These are phyloP conservation scores for Bombycilla garrulus DNA, from an alignment of 2,113 vertebrate species.

Conservation along the genomic window DNA sequence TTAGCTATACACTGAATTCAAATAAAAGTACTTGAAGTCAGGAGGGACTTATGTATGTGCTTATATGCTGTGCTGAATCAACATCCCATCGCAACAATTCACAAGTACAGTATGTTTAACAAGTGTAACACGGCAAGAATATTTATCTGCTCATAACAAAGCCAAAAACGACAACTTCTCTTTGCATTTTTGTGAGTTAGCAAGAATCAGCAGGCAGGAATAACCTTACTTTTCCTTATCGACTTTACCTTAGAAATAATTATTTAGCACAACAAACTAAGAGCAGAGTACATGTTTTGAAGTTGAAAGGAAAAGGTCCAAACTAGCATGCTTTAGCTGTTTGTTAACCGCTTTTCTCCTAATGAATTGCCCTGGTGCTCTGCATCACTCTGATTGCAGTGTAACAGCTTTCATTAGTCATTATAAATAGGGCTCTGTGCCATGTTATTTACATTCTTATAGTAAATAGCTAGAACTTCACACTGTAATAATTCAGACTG, in stretches of 20 bases:
- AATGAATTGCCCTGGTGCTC: conserved; percentile 76
- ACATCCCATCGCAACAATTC: conserved; percentile 39
- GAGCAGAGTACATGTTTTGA: conserved; percentile 37
- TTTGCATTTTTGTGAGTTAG: conserved; percentile 20
- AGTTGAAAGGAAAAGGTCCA: conserved; percentile 49
- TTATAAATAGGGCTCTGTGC: conserved; percentile 72
- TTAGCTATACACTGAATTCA: background rate
- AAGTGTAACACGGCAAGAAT: conserved; percentile 42
- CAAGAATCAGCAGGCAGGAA: conserved; percentile 36
- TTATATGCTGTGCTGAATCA: conserved; percentile 24
- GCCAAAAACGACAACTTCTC: conserved; percentile 12
- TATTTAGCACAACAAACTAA: conserved; percentile 52
- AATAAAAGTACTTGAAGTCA: background rate
- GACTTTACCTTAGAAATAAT: conserved; percentile 44
- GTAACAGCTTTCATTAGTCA: conserved; percentile 77
- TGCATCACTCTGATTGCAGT: conserved; percentile 72
- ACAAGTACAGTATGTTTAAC: conserved; percentile 61
- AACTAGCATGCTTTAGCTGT: conserved; percentile 63
- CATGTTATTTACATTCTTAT: conserved; percentile 74
- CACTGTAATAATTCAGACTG: conserved; percentile 50
- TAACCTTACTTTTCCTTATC: background rate
- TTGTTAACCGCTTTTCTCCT: conserved; percentile 71
- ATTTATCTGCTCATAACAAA: conserved; percentile 63
- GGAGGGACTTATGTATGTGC: background rate
- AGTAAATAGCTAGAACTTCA: conserved; percentile 73